Evolutionary conservation across 2,113 vertebrate species (phyloP).

Genomic region (Scytalopus superciliaris): DNA sequence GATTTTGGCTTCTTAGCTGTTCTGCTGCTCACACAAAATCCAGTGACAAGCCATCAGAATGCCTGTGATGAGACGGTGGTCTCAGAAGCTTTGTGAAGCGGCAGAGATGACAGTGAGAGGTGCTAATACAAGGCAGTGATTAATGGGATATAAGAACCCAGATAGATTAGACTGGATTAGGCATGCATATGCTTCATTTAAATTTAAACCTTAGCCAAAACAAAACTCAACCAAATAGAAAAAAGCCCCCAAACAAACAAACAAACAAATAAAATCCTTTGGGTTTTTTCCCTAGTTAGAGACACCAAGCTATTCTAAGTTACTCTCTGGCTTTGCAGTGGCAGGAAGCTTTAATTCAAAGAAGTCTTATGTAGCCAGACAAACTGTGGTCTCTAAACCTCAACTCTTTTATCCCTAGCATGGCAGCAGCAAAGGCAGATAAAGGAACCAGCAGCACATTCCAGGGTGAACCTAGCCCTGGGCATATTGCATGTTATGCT

Average conservation of each 20-base stretch:
- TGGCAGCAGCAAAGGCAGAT: background rate
- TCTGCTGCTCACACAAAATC: slow-evolving; percentile 27
- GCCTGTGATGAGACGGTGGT: slow-evolving; percentile 10
- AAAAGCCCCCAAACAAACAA: background rate
- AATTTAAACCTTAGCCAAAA: background rate
- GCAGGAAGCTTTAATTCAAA: background rate
- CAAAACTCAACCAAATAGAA: background rate
- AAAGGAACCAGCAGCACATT: background rate
- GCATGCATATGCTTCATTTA: background rate
- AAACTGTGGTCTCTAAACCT: background rate
- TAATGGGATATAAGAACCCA: slow-evolving; percentile 45
- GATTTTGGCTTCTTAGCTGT: slow-evolving; percentile 31
- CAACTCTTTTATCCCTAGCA: background rate
- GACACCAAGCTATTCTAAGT: background rate
- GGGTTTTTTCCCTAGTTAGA: background rate
- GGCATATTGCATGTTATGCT: background rate
- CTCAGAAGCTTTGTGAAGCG: background rate
- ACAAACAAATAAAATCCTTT: background rate
- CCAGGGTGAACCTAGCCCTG: background rate
- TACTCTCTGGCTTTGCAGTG: background rate
- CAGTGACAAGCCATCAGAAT: slow-evolving; percentile 60
- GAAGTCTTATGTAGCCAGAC: background rate
- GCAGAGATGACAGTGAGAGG: background rate
- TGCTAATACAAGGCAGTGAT: slow-evolving; percentile 49
- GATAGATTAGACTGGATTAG: slow-evolving; percentile 47